Evolutionary conservation across 1,140 invertebrate genomes (phyloP).

Genomic region (Elysia chlorotica): DNA sequence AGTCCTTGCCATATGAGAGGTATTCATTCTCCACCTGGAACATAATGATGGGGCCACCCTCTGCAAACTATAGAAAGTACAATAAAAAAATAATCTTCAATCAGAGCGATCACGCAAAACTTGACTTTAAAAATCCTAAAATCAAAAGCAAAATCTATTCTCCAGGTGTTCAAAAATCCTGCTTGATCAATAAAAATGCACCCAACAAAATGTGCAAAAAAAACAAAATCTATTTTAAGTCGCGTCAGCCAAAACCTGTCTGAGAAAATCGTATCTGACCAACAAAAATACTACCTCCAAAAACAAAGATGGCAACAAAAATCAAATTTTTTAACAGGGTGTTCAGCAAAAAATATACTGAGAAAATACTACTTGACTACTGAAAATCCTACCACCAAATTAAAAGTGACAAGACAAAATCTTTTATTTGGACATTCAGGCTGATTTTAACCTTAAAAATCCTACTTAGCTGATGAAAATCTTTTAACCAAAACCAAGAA

Average conservation of each 20-base stretch:
- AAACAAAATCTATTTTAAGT: not conserved
- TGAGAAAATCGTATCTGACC: not conserved
- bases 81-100: not conserved
- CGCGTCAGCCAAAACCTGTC: not conserved
- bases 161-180: not conserved
- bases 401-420: too few relatives aligned
- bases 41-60: conserved; percentile 69
- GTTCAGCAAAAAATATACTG: not conserved
- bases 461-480: too few relatives aligned
- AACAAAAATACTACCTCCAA: not conserved
- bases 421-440: too few relatives aligned
- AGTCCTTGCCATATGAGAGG: conserved; percentile 60
- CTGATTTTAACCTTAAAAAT: too few relatives aligned
- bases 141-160: not conserved
- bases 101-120: not conserved
- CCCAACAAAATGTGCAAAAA: not conserved
- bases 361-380: too few relatives aligned
- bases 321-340: not conserved
- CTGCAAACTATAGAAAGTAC: conserved; percentile 55
- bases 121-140: not conserved
- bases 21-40: conserved; percentile 70
- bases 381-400: too few relatives aligned
- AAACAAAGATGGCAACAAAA: not conserved
- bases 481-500: too few relatives aligned
- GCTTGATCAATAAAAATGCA: not conserved